Evolutionary conservation across 2,113 vertebrate genomes (phyloP), one percentile per base, ranked within the genome.

Genomic region (Mirounga angustirostris): DNA sequence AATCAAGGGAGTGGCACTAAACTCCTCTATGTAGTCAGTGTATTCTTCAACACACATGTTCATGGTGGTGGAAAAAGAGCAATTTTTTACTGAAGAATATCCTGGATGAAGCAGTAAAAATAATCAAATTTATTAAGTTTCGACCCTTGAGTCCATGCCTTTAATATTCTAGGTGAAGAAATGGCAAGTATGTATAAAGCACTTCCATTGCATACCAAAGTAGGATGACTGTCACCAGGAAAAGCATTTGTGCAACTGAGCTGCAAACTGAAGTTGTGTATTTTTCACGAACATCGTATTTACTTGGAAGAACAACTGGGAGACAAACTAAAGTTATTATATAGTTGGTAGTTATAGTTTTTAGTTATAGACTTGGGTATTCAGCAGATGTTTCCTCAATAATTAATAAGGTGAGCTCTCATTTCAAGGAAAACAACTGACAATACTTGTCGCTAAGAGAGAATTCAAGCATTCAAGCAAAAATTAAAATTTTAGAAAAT

Each of bases 401-500:
- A 94, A 93, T 74, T 85, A 71, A 91, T 89, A 83, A 89, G 96
- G 59, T 85, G 22, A 89, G 61, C 84, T 82, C 22, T 82, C 43
- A 71, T 33, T 79, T 82, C 59, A 96, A 94, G 86, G 73, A 86
- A 96, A 89, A 90, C 52, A 59, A 84, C 50, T 71, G 69, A 59
- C 76, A 93, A 36, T 65, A 86, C 56, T 81, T 58, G 43, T 88
- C 71, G 22, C 56, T 76, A 46, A 83, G 86, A 88, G 69, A 96
- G 91, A 84, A 52, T 76, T 24, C 33, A 71, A 89, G 7, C 78
- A 91, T 84, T 81, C 43, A 52, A 71, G 65, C 19, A 26, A 93
- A 98, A 95, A 76, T 59, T 21, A 82, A 26, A 96, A 88, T 65
- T 58, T 97, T 93, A 79, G 36, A 69, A 92, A 94, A 93, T 18